phyloP scores from a whole-genome alignment of 2,113 vertebrate genomes.

The Baryphthengus martii region DNA sequence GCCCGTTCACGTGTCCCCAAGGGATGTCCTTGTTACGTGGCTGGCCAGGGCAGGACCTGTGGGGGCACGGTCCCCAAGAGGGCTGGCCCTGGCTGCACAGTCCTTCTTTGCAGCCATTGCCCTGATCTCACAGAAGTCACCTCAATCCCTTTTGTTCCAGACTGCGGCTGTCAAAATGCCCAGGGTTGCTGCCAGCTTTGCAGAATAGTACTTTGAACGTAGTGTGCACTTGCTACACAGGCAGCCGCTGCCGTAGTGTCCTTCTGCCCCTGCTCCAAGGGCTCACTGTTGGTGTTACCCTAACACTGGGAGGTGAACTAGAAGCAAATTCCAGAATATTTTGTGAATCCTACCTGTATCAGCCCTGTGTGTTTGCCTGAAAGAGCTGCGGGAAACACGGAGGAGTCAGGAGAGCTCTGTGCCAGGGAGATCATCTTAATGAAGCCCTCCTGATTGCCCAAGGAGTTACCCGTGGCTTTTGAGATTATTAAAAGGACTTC shows the following conservation, averaged over 20 bases:
- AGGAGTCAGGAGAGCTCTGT: background rate
- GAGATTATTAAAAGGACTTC: background rate
- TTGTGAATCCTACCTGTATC: background rate
- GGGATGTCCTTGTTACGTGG: accelerated
- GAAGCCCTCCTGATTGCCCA: background rate
- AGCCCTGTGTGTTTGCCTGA: background rate
- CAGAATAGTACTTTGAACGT: background rate
- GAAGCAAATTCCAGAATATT: background rate
- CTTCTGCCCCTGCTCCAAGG: background rate
- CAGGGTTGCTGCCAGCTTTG: background rate
- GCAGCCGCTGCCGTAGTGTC: background rate
- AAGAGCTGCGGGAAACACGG: background rate
- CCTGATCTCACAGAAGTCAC: background rate
- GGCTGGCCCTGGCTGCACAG: background rate
- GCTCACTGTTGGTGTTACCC: accelerated
- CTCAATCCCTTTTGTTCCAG: background rate
- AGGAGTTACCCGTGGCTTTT: background rate
- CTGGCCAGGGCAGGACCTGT: background rate
- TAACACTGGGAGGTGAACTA: background rate
- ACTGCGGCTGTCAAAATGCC: background rate
- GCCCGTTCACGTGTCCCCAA: accelerated
- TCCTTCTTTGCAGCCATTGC: background rate
- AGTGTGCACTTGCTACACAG: background rate
- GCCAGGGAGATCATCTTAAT: background rate
- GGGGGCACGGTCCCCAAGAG: accelerated